These are phyloP conservation scores for Scophthalmus maximus DNA, from an alignment of 2,113 vertebrate species.

Conservation along the genomic window DNA sequence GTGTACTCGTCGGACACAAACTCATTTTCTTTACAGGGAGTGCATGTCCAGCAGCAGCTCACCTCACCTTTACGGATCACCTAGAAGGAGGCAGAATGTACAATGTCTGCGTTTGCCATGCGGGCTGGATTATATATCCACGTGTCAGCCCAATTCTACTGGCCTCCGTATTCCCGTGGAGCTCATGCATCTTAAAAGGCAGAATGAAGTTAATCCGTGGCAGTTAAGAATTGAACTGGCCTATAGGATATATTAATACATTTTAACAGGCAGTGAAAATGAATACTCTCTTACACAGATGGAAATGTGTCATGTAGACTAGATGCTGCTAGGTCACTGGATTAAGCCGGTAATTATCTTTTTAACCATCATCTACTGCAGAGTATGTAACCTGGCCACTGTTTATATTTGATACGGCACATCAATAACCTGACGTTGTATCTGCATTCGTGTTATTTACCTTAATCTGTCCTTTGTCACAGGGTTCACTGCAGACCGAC, in stretches of 20 bases:
- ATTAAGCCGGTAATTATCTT: no score
- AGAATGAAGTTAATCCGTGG: no score
- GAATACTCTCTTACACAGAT: no score
- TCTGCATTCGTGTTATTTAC: constrained; percentile 71
- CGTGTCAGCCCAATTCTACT: neutral
- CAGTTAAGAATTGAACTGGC: no score
- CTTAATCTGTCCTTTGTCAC: constrained; percentile 98
- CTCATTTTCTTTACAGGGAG: constrained; percentile 97
- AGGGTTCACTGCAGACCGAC: constrained; percentile 99
- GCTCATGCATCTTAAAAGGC: no score
- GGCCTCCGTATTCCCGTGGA: neutral
- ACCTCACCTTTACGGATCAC: constrained; percentile 99
- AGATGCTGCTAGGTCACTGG: no score
- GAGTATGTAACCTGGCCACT: no score
- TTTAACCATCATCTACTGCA: no score
- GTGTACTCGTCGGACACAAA: constrained; percentile 97
- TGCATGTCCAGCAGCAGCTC: constrained; percentile 99
- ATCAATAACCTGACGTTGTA: neutral
- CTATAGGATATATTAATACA: no score
- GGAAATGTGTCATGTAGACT: no score
- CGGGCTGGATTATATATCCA: neutral
- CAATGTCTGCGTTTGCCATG: neutral
- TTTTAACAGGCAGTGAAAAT: no score
- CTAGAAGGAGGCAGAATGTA: constrained; percentile 71
- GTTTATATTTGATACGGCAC: no score